Percentiles rank a stretch among this genome's conserved stretches.
Evolutionary conservation across 2,797 vertebrate species (phyloP).

Genomic region (Argya squamiceps): DNA sequence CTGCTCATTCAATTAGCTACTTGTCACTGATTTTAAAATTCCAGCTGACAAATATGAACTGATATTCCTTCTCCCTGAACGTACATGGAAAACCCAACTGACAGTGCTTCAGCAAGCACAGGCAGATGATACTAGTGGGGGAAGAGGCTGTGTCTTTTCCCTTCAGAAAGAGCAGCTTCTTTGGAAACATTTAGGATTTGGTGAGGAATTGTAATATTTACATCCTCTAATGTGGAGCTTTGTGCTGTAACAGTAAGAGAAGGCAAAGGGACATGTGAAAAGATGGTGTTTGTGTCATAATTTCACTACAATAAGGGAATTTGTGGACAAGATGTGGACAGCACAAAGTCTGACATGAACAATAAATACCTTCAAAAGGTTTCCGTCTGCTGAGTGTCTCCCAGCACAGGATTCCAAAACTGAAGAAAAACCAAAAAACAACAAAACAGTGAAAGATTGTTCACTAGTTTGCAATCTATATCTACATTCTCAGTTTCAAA

Average conservation of each 20-base stretch:
- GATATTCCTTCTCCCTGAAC: not conserved
- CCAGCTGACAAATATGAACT: not conserved
- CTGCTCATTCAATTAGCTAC: not conserved
- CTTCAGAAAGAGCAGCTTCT: not conserved
- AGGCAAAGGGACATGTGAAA: not conserved
- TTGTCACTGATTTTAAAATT: not conserved
- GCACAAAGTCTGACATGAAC: not conserved
- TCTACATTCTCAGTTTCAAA: not conserved
- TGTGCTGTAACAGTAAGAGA: not conserved
- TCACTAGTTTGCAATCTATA: not conserved
- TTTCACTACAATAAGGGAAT: not conserved
- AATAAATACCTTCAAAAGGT: conserved; percentile 72
- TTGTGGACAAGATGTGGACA: not conserved
- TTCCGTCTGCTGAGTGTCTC: conserved; percentile 73
- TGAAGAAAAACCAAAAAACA: not conserved
- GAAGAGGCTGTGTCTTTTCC: not conserved
- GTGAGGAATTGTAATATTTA: not conserved
- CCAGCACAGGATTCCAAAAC: conserved; percentile 76
- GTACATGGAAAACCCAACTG: not conserved
- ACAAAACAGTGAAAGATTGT: not conserved
- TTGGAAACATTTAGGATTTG: not conserved
- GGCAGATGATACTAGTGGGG: not conserved
- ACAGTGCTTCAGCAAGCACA: not conserved
- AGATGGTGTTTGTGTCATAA: not conserved
- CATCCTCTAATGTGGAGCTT: not conserved